Percentiles rank a stretch among this genome's conserved stretches.
phyloP scores from a whole-genome alignment of 2,888 invertebrate genomes.

The Tetramorium bicarinatum region DNA sequence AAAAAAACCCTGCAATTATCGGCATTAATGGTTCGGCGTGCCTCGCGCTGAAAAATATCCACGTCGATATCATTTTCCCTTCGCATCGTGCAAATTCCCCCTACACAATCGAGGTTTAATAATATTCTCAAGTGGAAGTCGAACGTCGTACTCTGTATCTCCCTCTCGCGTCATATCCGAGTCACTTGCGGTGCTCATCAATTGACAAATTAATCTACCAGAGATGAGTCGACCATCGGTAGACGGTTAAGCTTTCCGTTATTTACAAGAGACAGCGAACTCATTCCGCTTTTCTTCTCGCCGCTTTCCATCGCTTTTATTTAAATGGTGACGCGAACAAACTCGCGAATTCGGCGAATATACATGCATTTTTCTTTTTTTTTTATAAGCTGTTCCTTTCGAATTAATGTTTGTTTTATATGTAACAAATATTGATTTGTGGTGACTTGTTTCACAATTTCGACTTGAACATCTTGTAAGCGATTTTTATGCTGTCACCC shows the following conservation, averaged over 20 bases:
- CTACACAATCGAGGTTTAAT: conserved; percentile 15
- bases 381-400: not conserved
- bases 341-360: not conserved
- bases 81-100: not conserved
- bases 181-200: conserved; percentile 20
- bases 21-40: not conserved
- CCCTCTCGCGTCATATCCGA: not conserved
- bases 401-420: conserved; percentile 21
- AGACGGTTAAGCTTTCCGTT: conserved; percentile 20
- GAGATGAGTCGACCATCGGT: conserved; percentile 8
- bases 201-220: conserved; percentile 32
- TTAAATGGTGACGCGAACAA: conserved; percentile 22
- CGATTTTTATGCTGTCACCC: conserved; percentile 26
- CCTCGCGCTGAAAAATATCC: not conserved
- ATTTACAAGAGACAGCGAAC: not conserved
- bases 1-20: not conserved
- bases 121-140: conserved; percentile 9
- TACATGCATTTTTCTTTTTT: not conserved
- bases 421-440: conserved; percentile 22
- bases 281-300: conserved; percentile 17
- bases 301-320: conserved; percentile 17
- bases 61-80: not conserved
- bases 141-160: conserved; percentile 12
- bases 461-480: conserved; percentile 11
- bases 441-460: conserved; percentile 35